These are phyloP conservation scores for Drosophila merina DNA, from an alignment of 2,888 invertebrate species.

Conservation along the genomic window DNA sequence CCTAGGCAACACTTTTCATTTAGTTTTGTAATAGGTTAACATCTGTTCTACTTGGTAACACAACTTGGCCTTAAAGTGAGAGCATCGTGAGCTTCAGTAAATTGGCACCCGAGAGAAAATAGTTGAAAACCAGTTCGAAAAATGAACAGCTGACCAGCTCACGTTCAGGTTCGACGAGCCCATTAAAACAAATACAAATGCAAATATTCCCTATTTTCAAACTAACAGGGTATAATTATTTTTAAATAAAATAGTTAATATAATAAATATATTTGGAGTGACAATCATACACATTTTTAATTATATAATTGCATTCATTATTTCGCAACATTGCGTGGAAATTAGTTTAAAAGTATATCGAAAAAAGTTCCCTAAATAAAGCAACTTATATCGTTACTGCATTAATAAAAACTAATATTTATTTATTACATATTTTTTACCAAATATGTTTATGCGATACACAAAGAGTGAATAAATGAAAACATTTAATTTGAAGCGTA, in stretches of 20 bases:
- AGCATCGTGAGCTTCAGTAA: slow-evolving; percentile 9
- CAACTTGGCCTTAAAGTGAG: slow-evolving; percentile 14
- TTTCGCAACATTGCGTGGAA: background rate
- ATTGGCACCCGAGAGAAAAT: slow-evolving; percentile 2
- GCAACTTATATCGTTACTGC: background rate
- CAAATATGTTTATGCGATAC: too few relatives aligned
- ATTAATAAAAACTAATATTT: background rate
- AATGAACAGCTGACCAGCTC: slow-evolving; percentile 38
- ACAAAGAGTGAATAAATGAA: too few relatives aligned
- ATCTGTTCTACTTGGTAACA: slow-evolving; percentile 22
- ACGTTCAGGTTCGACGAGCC: slow-evolving; percentile 30
- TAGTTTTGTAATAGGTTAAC: slow-evolving; percentile 6
- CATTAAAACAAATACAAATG: slow-evolving; percentile 4
- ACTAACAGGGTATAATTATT: background rate
- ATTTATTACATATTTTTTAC: background rate
- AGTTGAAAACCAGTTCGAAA: slow-evolving; percentile 22
- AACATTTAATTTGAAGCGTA: background rate
- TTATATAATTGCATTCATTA: background rate
- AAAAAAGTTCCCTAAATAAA: background rate
- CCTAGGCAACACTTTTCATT: slow-evolving; percentile 2
- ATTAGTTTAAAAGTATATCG: background rate
- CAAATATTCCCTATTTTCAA: background rate
- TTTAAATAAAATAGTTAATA: background rate
- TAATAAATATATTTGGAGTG: background rate
- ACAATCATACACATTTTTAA: background rate